Conservation (phyloP, 2,888 invertebrate genomes). For the Melanchra persicariae region DNA sequence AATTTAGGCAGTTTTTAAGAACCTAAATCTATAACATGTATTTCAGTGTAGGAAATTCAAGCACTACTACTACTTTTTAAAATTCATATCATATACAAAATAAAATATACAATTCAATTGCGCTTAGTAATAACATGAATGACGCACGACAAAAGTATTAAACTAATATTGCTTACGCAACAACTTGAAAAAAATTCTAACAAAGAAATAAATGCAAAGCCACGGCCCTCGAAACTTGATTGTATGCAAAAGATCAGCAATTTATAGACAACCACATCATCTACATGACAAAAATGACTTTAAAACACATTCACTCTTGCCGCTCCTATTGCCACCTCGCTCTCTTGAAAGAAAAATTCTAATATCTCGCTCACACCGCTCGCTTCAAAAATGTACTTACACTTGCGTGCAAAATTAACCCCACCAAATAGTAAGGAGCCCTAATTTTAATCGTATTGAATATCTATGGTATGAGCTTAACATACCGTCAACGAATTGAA, state of each 20-base stretch:
- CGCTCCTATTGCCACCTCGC: slow-evolving; percentile 39
- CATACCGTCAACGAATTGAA: too few relatives aligned
- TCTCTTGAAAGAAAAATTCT: slow-evolving; percentile 60
- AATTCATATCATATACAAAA: not conserved
- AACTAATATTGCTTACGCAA: slow-evolving; percentile 20
- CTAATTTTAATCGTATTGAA: too few relatives aligned
- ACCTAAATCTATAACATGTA: not conserved
- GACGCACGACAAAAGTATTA: slow-evolving; percentile 43
- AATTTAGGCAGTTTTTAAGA: too few relatives aligned
- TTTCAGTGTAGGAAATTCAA: not conserved
- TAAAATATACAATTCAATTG: slow-evolving; percentile 1
- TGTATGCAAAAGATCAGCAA: slow-evolving; percentile 49
- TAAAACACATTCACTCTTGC: slow-evolving; percentile 45
- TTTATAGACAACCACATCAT: slow-evolving; percentile 47
- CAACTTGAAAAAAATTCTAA: slow-evolving; percentile 22
- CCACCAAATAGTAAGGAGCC: too few relatives aligned
- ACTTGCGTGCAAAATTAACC: too few relatives aligned
- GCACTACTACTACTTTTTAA: not conserved
- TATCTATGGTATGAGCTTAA: too few relatives aligned
- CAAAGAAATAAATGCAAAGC: slow-evolving; percentile 39
- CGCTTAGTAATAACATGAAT: slow-evolving; percentile 14
- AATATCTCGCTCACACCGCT: slow-evolving; percentile 64
- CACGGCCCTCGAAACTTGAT: slow-evolving; percentile 41
- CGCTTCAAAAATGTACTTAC: slow-evolving; percentile 78
- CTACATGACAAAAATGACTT: slow-evolving; percentile 52